phyloP scores from a whole-genome alignment of 2,113 vertebrate species.

The Phalacrocorax brasilianus region DNA sequence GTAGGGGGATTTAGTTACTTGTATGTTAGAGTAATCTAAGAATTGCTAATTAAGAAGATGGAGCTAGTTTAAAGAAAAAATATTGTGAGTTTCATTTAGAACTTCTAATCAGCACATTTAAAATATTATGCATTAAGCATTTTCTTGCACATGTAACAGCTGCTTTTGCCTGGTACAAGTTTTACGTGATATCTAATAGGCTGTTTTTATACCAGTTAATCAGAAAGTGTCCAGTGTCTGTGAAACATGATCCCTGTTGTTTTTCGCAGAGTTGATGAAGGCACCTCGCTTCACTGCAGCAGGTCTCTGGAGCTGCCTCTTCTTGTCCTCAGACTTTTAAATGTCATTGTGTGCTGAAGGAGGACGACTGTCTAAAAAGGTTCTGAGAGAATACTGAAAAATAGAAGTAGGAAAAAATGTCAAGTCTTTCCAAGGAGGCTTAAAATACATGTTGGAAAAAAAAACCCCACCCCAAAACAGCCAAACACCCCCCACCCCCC shows the following conservation, averaged over 20 bases:
- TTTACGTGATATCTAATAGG: not conserved
- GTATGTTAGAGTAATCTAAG: not conserved
- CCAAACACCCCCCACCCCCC: too few species aligned
- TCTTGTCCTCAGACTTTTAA: not conserved
- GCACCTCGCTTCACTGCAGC: not conserved
- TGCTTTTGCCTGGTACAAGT: not conserved
- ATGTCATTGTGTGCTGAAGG: not conserved
- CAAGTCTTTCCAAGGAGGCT: not conserved
- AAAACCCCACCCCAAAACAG: not conserved
- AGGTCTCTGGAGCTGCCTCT: not conserved
- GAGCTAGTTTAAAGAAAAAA: not conserved
- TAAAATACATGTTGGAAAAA: not conserved
- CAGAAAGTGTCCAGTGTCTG: not conserved
- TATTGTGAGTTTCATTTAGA: not conserved
- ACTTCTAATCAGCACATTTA: not conserved
- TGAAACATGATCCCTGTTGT: not conserved
- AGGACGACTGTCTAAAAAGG: not conserved
- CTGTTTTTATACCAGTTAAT: not conserved
- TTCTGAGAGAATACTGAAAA: not conserved
- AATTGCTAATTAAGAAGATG: slow-evolving; percentile 10
- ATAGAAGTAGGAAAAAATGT: not conserved
- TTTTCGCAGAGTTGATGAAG: not conserved
- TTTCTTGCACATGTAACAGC: not conserved
- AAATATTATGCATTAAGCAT: not conserved
- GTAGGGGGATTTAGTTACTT: slow-evolving; percentile 35